Evolutionary conservation across 2,888 invertebrate genomes (phyloP).

Genomic region (Cheiracanthium punctorium): DNA sequence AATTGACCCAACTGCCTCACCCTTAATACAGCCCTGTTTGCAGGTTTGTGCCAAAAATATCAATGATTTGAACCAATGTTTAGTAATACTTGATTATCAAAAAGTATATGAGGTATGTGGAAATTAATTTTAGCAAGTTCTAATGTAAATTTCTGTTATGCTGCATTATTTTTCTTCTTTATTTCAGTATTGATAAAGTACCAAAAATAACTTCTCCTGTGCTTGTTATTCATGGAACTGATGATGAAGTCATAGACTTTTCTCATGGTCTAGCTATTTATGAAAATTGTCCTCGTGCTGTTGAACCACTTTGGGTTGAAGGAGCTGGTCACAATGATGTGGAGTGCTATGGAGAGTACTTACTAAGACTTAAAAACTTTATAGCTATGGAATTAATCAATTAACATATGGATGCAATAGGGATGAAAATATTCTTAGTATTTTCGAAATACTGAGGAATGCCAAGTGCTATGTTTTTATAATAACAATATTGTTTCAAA

Average conservation of each 20-base stretch:
- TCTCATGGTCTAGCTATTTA: slow-evolving; percentile 98
- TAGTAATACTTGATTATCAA: too few relatives aligned
- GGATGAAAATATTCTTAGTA: neutral
- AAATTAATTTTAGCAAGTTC: too few relatives aligned
- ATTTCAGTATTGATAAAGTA: slow-evolving; percentile 95
- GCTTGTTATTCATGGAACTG: slow-evolving; percentile 98
- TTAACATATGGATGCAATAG: slow-evolving; percentile 81
- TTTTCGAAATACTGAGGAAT: slow-evolving; percentile 19
- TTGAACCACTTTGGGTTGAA: slow-evolving; percentile 98
- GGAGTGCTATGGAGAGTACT: slow-evolving; percentile 96
- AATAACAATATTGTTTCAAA: slow-evolving; percentile 25
- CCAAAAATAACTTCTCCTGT: slow-evolving; percentile 98
- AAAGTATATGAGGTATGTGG: too few relatives aligned
- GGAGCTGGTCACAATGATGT: slow-evolving; percentile 99
- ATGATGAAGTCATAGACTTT: slow-evolving; percentile 99
- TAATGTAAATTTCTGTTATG: too few relatives aligned
- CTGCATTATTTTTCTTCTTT: slow-evolving; percentile 20
- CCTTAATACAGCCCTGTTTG: too few relatives aligned
- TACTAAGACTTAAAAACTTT: slow-evolving; percentile 96
- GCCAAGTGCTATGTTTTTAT: slow-evolving; percentile 44
- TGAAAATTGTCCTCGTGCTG: slow-evolving; percentile 95
- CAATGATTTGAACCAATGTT: too few relatives aligned
- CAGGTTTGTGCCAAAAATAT: too few relatives aligned
- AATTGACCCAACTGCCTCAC: too few relatives aligned
- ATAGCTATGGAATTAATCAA: slow-evolving; percentile 93